Evolutionary conservation across 2,797 vertebrate species (phyloP).

Genomic region (Hozukius guyotensis): DNA sequence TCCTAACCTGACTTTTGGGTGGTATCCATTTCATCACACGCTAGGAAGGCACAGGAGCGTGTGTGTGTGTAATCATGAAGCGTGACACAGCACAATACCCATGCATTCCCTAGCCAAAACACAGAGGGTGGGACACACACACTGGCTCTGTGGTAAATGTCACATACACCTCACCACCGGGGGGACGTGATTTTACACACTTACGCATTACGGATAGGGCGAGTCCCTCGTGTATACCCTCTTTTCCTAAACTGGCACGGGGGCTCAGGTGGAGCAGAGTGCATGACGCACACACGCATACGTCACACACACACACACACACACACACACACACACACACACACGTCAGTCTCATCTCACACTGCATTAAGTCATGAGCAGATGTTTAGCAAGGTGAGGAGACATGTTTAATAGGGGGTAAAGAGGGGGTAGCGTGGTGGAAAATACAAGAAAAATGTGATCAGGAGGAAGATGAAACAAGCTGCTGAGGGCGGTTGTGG

Average conservation of each 20-base stretch:
- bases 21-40: slow-evolving; percentile 57
- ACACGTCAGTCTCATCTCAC: background rate
- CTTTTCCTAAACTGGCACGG: slow-evolving; percentile 27
- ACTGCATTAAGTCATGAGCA: slow-evolving; percentile 18
- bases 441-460: background rate
- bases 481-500: too few relatives aligned
- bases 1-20: slow-evolving; percentile 46
- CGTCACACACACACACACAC: too few relatives aligned
- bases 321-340: too few relatives aligned
- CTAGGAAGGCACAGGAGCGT: slow-evolving; percentile 21
- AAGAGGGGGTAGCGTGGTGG: background rate
- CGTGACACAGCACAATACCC: slow-evolving; percentile 62
- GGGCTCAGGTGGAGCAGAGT: background rate
- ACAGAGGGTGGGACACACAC: slow-evolving; percentile 68
- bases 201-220: slow-evolving; percentile 20
- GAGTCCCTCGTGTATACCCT: slow-evolving; percentile 1
- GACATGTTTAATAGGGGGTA: background rate
- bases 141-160: slow-evolving; percentile 48
- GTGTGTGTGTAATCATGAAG: slow-evolving; percentile 30
- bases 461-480: background rate
- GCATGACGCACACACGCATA: slow-evolving; percentile 6
- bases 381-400: slow-evolving; percentile 16
- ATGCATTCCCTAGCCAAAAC: slow-evolving; percentile 70
- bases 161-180: slow-evolving; percentile 8
- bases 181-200: slow-evolving; percentile 70